Evolutionary conservation across 2,113 vertebrate genomes (phyloP).

Genomic region (Oryzias celebensis): DNA sequence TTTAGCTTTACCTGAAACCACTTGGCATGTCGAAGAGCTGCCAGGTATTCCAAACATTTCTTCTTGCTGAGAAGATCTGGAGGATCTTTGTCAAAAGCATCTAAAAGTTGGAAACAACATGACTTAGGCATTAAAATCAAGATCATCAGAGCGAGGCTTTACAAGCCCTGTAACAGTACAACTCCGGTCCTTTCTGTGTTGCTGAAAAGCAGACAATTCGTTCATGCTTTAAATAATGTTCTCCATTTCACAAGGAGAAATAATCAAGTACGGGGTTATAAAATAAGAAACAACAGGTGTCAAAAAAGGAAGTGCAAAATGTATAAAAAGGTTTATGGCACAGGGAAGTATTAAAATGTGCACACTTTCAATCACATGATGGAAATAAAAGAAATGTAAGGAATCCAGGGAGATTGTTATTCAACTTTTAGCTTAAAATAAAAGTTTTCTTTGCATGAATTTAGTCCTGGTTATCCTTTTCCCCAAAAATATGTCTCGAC

Average conservation of each 20-base stretch:
- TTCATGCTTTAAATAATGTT: conserved; percentile 9
- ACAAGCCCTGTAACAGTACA: conserved; percentile 1
- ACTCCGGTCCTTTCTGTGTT: neutral
- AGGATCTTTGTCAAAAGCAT: conserved; percentile 62
- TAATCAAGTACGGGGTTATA: conserved; percentile 15
- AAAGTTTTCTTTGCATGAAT: no score
- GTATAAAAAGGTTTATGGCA: neutral
- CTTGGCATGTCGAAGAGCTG: conserved; percentile 82
- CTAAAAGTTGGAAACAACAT: conserved; percentile 8
- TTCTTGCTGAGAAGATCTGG: conserved; percentile 74
- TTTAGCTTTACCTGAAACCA: conserved; percentile 80
- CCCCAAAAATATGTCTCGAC: neutral
- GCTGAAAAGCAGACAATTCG: neutral
- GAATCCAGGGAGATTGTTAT: conserved; percentile 6
- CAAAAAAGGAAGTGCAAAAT: neutral
- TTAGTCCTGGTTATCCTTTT: neutral
- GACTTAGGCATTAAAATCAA: conserved; percentile 19
- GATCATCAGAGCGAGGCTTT: neutral
- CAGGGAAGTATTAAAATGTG: no score
- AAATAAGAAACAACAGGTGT: neutral
- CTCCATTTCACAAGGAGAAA: conserved; percentile 6
- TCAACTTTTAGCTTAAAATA: no score
- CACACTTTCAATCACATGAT: no score
- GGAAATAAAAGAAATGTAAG: conserved; percentile 28
- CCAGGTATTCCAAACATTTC: conserved; percentile 81